A percentile compares a stretch with the other conserved stretches of the same genome.
Conservation (phyloP, 2,888 invertebrate genomes). For the Meteorus colon region DNA sequence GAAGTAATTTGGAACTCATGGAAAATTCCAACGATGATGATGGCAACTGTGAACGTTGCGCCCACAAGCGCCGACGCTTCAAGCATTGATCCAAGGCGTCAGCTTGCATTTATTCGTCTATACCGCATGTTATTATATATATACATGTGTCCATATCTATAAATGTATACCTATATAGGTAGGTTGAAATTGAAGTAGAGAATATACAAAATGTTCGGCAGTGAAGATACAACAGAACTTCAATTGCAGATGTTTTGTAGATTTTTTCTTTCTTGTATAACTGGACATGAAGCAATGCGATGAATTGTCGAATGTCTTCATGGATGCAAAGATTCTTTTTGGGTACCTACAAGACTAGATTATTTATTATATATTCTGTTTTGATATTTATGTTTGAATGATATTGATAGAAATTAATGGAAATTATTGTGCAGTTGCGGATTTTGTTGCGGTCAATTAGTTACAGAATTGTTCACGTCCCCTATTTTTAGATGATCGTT, state of each 20-base stretch:
- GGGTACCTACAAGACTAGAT: background rate
- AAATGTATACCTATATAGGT: conserved; percentile 27
- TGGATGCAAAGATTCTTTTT: background rate
- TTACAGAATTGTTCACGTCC: background rate
- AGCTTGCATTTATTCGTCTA: conserved; percentile 72
- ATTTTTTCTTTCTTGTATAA: background rate
- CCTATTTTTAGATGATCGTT: background rate
- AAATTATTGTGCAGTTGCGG: background rate
- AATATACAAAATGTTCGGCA: background rate
- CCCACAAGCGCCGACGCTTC: conserved; percentile 63
- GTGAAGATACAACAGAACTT: background rate
- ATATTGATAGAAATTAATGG: background rate
- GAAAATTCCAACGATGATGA: conserved; percentile 6
- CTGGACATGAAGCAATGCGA: too few relatives aligned
- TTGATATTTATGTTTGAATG: background rate
- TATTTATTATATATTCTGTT: background rate
- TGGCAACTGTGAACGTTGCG: conserved; percentile 17
- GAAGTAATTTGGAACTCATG: background rate
- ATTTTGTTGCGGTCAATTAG: background rate
- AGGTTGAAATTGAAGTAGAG: background rate
- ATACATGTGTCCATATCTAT: conserved; percentile 22
- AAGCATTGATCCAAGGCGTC: conserved; percentile 71
- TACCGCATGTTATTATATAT: conserved; percentile 53
- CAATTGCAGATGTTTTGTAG: background rate
- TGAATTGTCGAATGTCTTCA: too few relatives aligned